These are phyloP conservation scores for Gymnothorax javanicus DNA, from an alignment of 2,797 vertebrate species.

Conservation along the genomic window DNA sequence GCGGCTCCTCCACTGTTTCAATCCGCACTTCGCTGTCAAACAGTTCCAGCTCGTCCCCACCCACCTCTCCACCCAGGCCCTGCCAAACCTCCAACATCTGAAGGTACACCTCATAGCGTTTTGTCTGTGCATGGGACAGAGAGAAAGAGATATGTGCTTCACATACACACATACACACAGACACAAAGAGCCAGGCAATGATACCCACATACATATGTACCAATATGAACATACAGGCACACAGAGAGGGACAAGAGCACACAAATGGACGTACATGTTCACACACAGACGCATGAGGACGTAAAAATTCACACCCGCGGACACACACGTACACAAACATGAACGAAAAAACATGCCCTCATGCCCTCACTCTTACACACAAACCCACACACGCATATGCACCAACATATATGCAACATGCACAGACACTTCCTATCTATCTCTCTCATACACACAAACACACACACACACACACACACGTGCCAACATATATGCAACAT, in stretches of 20 bases:
- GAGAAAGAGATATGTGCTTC: not conserved
- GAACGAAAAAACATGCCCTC: no score
- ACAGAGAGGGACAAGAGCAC: not conserved
- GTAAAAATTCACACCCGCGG: no score
- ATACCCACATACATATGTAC: not conserved
- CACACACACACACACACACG: constrained; percentile 1
- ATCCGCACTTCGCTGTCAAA: constrained; percentile 72
- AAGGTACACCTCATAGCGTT: constrained; percentile 83
- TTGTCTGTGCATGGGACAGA: constrained; percentile 65
- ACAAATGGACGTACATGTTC: not conserved
- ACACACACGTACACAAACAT: no score
- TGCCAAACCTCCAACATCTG: constrained; percentile 74
- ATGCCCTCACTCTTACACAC: no score
- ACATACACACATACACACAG: not conserved
- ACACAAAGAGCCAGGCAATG: not conserved
- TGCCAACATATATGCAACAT: no score
- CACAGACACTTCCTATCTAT: not conserved
- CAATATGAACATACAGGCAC: not conserved
- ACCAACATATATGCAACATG: not conserved
- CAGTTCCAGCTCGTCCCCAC: constrained; percentile 55
- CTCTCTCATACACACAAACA: not conserved
- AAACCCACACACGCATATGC: not conserved
- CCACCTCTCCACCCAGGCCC: constrained; percentile 36
- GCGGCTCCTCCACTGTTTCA: constrained; percentile 46
- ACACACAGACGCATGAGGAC: no score